These are phyloP conservation scores for Escarpia spicata DNA, from an alignment of 2,888 invertebrate genomes.

Conservation along the genomic window DNA sequence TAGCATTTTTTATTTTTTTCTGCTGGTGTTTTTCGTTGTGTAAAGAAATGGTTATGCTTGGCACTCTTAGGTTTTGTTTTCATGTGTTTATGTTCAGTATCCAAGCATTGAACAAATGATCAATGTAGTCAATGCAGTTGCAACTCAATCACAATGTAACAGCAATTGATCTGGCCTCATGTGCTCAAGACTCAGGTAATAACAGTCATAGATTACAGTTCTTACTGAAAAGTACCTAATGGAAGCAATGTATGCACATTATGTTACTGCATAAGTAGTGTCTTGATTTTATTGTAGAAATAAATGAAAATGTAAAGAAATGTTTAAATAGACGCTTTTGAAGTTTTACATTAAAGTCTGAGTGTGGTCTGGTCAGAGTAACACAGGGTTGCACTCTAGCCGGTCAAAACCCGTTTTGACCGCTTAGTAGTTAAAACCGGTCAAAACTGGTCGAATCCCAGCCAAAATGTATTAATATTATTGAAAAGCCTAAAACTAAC, in stretches of 20 bases:
- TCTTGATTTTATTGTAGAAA: not conserved
- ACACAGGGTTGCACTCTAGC: too few relatives aligned
- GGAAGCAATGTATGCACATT: not conserved
- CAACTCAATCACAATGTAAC: not conserved
- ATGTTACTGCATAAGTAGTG: not conserved
- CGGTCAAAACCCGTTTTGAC: too few relatives aligned
- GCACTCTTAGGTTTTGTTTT: not conserved
- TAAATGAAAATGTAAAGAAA: not conserved
- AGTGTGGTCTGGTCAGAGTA: too few relatives aligned
- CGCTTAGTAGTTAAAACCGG: too few relatives aligned
- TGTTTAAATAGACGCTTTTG: too few relatives aligned
- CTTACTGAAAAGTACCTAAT: not conserved
- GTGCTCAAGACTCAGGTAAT: not conserved
- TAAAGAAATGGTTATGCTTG: not conserved
- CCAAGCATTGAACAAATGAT: not conserved
- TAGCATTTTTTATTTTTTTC: not conserved
- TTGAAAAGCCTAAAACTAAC: too few relatives aligned
- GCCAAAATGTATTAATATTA: too few relatives aligned
- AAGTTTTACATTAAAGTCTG: too few relatives aligned
- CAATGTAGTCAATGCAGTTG: not conserved
- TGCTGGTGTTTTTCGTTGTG: not conserved
- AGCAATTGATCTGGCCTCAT: not conserved
- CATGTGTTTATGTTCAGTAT: not conserved
- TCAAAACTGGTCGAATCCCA: too few relatives aligned
- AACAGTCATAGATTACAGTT: not conserved